phyloP scores from a whole-genome alignment of 2,888 invertebrate genomes.

The Sarcophaga carnaria region DNA sequence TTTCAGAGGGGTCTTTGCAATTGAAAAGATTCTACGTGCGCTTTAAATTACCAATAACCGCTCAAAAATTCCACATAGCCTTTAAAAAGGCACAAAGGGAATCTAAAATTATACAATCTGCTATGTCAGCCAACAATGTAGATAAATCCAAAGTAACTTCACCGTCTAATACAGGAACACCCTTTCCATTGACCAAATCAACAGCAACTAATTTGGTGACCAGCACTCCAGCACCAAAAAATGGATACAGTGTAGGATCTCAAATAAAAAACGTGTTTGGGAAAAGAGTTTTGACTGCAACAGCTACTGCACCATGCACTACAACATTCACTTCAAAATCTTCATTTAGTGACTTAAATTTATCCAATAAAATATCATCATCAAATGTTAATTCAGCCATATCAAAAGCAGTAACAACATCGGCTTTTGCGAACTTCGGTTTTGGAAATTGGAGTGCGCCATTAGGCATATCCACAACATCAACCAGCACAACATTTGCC shows the following conservation, averaged over 20 bases:
- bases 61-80: conserved; percentile 87
- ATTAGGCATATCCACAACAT: no score
- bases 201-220: conserved; percentile 74
- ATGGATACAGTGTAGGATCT: conserved; percentile 13
- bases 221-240: conserved; percentile 75
- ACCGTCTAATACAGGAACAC: not conserved
- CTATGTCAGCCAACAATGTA: conserved; percentile 20
- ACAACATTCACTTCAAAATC: conserved; percentile 70
- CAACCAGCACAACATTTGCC: no score
- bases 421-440: no score
- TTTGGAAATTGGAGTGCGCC: no score
- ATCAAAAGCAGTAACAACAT: no score
- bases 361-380: conserved; percentile 72
- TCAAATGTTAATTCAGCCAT: not conserved
- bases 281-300: conserved; percentile 15
- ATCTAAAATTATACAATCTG: conserved; percentile 69
- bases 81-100: conserved; percentile 86
- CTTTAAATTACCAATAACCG: conserved; percentile 91
- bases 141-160: conserved; percentile 7
- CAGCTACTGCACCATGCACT: conserved; percentile 6
- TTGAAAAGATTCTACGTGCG: conserved; percentile 91
- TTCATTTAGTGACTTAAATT: conserved; percentile 70
- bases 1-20: conserved; percentile 89
- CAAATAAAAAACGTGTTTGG: conserved; percentile 41
- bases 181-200: conserved; percentile 72